phyloP scores from a whole-genome alignment of 1,140 invertebrate species.

The Reticulitermes speratus region DNA sequence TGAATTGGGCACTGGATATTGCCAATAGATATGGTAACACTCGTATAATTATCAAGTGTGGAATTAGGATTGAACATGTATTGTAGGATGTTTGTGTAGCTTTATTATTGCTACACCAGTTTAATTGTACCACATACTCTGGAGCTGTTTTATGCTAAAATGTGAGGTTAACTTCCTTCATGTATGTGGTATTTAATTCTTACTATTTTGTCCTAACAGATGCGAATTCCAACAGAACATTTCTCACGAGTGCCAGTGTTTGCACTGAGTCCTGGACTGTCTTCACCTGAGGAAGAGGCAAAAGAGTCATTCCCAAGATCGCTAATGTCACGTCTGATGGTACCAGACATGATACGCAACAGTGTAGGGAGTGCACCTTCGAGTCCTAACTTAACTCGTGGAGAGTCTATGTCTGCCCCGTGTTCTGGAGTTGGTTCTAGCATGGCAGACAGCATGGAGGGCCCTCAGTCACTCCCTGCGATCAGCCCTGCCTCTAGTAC shows the following conservation, averaged over 20 bases:
- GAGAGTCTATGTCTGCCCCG: conserved; percentile 39
- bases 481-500: conserved; percentile 42
- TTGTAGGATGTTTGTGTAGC: too few relatives aligned
- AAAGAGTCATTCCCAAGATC: conserved; percentile 60
- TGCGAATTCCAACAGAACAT: conserved; percentile 93
- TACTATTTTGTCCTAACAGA: conserved; percentile 54
- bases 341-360: conserved; percentile 52
- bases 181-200: too few relatives aligned
- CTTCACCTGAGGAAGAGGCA: conserved; percentile 61
- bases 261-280: conserved; percentile 80
- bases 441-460: conserved; percentile 52
- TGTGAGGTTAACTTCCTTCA: too few relatives aligned
- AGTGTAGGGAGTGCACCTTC: conserved; percentile 64
- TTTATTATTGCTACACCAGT: too few relatives aligned
- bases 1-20: too few relatives aligned
- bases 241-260: conserved; percentile 94
- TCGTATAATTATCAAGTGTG: too few relatives aligned
- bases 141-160: too few relatives aligned
- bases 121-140: too few relatives aligned
- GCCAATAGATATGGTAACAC: too few relatives aligned
- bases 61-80: too few relatives aligned
- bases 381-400: conserved; percentile 58
- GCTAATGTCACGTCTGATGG: conserved; percentile 60
- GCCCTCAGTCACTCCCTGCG: conserved; percentile 54
- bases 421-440: conserved; percentile 43